Percentiles rank a stretch among this genome's conserved stretches.
Conservation (phyloP, 2,888 invertebrate species). For the Tricholauxania praeusta region DNA sequence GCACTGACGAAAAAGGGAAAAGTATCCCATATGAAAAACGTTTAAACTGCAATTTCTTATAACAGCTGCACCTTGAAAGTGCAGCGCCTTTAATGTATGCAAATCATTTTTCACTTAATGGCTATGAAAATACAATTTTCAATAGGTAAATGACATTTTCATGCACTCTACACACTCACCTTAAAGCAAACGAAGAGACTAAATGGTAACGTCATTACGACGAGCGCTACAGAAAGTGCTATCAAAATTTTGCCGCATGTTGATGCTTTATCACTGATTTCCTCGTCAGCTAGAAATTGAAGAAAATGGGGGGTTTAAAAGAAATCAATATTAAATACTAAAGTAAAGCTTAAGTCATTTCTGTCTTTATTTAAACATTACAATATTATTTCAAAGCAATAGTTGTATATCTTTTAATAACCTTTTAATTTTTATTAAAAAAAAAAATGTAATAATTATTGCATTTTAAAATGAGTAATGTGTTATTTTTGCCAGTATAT, state of each 20-base stretch:
- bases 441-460: no score
- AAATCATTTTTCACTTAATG: slow-evolving; percentile 14
- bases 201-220: slow-evolving; percentile 89
- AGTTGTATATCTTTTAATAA: no score
- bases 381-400: no score
- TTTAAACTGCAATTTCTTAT: neutral
- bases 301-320: slow-evolving; percentile 5
- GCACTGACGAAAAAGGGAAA: neutral
- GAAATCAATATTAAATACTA: neutral
- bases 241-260: slow-evolving; percentile 88
- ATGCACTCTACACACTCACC: slow-evolving; percentile 71
- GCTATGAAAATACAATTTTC: no score
- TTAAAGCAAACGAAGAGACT: slow-evolving; percentile 93
- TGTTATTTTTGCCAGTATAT: slow-evolving; percentile 9
- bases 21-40: neutral
- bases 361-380: no score
- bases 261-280: slow-evolving; percentile 74
- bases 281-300: slow-evolving; percentile 72
- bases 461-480: neutral
- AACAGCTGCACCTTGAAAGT: neutral
- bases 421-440: no score
- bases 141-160: no score
- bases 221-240: slow-evolving; percentile 84
- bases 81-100: neutral
- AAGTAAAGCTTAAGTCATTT: no score